Evolutionary conservation across 1,140 invertebrate species (phyloP), one percentile per base, ranked within the genome.

Genomic region (Metaphire vulgaris): DNA sequence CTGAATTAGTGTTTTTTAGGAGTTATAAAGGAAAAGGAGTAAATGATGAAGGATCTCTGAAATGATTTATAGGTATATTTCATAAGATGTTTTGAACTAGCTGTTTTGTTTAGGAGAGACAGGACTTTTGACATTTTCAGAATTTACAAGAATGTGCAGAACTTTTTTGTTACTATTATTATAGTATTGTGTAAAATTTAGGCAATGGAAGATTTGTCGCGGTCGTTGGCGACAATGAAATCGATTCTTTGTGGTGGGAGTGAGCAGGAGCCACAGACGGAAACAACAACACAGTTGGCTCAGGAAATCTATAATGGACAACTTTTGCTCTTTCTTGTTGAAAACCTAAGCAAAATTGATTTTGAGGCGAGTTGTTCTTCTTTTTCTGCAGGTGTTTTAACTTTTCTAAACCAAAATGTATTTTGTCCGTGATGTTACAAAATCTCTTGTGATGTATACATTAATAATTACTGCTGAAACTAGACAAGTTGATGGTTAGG

Each of bases 181-280:
- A 14, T 15, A 14, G 56, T 65, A 65, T n/a, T n/a, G n/a, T n/a
- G n/a, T n/a, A n/a, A n/a, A n/a, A n/a, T n/a, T n/a, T 70, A 89
- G 83, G 87, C 88, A 15, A 83, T 85, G 65, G 97, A 99, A 85
- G 97, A 99, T 90, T 95, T 99, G 69, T 96, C 94, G 85, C 99
- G 98, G 89, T 97, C 96, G 88, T 88, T 99, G 83, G 91, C 93
- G 29, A 88, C 93, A 76, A 97, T 99, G 81, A 99, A 99, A 88
- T 95, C 93, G 81, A 96, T 99, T 91, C 89, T 99, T 33, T 98
- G 98, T 87, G 97, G 97, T 15, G 96, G 93, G 79, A 93, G 93
- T 69, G 97, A 98, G 85, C 92, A 95, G 73, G 97, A 99, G 85
- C 96, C 96, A 69, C 94, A 97, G 86, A 93, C 95, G 71, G 97